A percentile compares a stretch with the other conserved stretches of the same genome.
These are phyloP conservation scores for Hippoglossus stenolepis DNA, from an alignment of 2,113 vertebrate genomes.

Conservation along the genomic window DNA sequence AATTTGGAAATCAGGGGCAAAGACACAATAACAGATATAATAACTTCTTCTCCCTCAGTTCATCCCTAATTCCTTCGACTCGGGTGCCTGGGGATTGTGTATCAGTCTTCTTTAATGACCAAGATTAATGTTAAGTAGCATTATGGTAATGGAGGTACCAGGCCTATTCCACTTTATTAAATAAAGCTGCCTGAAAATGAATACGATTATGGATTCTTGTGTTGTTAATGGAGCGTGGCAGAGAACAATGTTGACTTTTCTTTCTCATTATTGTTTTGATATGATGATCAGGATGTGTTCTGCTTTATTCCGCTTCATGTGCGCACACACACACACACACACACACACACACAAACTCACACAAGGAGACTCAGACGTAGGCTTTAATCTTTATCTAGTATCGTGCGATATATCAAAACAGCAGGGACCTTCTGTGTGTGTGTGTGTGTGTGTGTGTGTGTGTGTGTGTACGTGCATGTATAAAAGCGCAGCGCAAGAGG, in stretches of 20 bases:
- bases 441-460: constrained; percentile 3
- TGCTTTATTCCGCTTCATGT: constrained; percentile 8
- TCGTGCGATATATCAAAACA: constrained; percentile 46
- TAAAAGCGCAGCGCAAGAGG: constrained; percentile 27
- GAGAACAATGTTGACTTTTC: constrained; percentile 79
- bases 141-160: constrained; percentile 82
- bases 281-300: constrained; percentile 65
- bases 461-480: constrained; percentile 6
- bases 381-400: constrained; percentile 42
- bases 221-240: constrained; percentile 78
- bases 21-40: constrained; percentile 72
- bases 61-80: constrained; percentile 73
- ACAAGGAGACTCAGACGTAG: constrained; percentile 4
- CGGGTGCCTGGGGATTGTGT: constrained; percentile 77
- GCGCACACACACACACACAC: not conserved
- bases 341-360: constrained; percentile 7
- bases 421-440: constrained; percentile 32
- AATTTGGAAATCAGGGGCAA: constrained; percentile 64
- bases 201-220: constrained; percentile 75
- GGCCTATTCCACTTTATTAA: constrained; percentile 86
- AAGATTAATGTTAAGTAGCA: constrained; percentile 85
- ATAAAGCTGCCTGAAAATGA: constrained; percentile 85
- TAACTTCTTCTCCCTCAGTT: constrained; percentile 48
- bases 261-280: constrained; percentile 77
- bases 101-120: constrained; percentile 82